Conservation (phyloP, 2,888 invertebrate genomes). For the Frankliniella fusca region DNA sequence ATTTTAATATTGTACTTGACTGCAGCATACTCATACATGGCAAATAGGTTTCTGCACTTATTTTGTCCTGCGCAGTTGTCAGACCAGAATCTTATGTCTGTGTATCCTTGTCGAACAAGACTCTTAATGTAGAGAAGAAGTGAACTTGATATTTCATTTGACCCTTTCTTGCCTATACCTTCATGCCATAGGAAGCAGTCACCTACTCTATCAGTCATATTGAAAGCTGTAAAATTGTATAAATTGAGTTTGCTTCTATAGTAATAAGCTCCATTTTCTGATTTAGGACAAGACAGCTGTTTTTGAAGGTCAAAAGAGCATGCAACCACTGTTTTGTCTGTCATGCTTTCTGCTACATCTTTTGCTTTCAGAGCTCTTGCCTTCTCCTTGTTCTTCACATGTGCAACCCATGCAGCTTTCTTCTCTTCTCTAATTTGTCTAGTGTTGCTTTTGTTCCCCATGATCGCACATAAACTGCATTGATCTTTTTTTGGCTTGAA, state of each 20-base stretch:
- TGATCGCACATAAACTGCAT: neutral
- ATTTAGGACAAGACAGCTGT: neutral
- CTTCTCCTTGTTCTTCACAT: neutral
- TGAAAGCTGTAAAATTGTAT: neutral
- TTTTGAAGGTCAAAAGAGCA: neutral
- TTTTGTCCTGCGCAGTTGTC: too few relatives aligned
- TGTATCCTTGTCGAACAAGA: neutral
- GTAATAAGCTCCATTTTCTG: neutral
- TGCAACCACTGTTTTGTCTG: neutral
- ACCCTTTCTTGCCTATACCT: neutral
- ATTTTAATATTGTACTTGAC: too few relatives aligned
- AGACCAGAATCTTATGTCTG: neutral
- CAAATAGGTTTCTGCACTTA: too few relatives aligned
- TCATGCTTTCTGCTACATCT: neutral
- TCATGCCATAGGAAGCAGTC: neutral
- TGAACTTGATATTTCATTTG: neutral
- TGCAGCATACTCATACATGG: too few relatives aligned
- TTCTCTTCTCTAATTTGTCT: neutral
- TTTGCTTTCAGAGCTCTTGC: neutral
- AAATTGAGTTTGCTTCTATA: neutral
- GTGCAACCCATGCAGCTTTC: neutral
- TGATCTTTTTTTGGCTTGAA: neutral
- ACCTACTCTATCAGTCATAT: neutral
- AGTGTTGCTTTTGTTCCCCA: neutral
- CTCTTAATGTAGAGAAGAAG: neutral